Evolutionary conservation across 92 coral and sea anemone species (phyloP).

Genomic region (Actinernus sp.): DNA sequence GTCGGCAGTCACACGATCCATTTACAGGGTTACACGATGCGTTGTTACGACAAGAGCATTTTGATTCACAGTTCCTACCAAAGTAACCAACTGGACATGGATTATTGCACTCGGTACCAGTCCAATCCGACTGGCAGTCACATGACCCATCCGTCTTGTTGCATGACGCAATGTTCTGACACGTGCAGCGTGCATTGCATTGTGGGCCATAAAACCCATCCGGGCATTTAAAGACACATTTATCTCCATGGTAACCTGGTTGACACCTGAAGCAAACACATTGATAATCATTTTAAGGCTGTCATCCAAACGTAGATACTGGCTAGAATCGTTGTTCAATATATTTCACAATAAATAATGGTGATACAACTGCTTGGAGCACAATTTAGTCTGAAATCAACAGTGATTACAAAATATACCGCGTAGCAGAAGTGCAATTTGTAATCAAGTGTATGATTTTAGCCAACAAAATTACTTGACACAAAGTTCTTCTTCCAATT

Average conservation of each 20-base stretch:
- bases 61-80: conserved; percentile 84
- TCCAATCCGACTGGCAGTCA: conserved; percentile 85
- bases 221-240: conserved; percentile 66
- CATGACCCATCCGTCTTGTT: conserved; percentile 81
- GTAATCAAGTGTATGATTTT: no score
- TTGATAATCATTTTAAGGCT: no score
- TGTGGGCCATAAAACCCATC: conserved; percentile 78
- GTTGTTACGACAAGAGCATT: conserved; percentile 69
- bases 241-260: conserved; percentile 68
- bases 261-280: conserved; percentile 60
- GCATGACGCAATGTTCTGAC: conserved; percentile 88
- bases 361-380: no score
- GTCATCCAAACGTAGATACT: no score
- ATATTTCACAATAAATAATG: no score
- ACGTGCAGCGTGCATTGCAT: conserved; percentile 72
- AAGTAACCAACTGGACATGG: conserved; percentile 83
- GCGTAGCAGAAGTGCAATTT: no score
- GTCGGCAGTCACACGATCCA: conserved; percentile 77
- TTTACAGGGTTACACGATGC: conserved; percentile 78
- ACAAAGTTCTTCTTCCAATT: no score
- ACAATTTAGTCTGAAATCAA: no score
- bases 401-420: no score
- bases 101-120: conserved; percentile 70
- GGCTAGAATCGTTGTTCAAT: no score
- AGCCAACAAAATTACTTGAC: no score